phyloP scores from a whole-genome alignment of 1,140 invertebrate species.

The Grapholita molesta region DNA sequence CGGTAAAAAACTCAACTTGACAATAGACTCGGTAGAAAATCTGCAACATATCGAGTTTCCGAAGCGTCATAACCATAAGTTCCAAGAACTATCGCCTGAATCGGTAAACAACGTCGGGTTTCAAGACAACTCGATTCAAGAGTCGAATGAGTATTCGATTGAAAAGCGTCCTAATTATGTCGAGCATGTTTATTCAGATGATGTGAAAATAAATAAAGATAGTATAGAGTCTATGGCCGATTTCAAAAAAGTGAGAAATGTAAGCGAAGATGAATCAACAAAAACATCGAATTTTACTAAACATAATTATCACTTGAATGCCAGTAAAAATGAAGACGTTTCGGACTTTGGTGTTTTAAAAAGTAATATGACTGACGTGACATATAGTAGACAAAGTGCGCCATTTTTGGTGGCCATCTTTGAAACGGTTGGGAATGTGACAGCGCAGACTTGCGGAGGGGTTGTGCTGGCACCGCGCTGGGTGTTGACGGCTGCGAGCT shows the following conservation, averaged over 20 bases:
- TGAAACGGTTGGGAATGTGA: slow-evolving; percentile 40
- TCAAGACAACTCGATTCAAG: neutral
- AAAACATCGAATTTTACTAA: neutral
- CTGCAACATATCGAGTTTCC: neutral
- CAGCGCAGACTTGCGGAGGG: slow-evolving; percentile 44
- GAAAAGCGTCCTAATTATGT: neutral
- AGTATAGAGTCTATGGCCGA: neutral
- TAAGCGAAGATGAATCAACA: neutral
- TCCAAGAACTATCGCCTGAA: neutral
- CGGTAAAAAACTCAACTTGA: slow-evolving; percentile 1
- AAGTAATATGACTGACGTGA: slow-evolving; percentile 20
- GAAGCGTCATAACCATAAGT: neutral
- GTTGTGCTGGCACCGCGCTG: slow-evolving; percentile 33
- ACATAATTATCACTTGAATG: neutral
- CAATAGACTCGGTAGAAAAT: neutral
- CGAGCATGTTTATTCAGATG: neutral
- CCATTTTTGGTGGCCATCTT: slow-evolving; percentile 44
- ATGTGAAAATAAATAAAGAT: neutral
- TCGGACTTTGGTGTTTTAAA: neutral
- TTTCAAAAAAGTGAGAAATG: neutral
- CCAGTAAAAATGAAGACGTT: neutral
- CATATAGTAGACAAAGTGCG: slow-evolving; percentile 22
- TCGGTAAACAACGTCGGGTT: neutral
- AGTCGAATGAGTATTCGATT: neutral
- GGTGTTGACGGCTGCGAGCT: slow-evolving; percentile 40